Conservation (phyloP, 2,113 vertebrate species). For the Corythornis vintsioides region DNA sequence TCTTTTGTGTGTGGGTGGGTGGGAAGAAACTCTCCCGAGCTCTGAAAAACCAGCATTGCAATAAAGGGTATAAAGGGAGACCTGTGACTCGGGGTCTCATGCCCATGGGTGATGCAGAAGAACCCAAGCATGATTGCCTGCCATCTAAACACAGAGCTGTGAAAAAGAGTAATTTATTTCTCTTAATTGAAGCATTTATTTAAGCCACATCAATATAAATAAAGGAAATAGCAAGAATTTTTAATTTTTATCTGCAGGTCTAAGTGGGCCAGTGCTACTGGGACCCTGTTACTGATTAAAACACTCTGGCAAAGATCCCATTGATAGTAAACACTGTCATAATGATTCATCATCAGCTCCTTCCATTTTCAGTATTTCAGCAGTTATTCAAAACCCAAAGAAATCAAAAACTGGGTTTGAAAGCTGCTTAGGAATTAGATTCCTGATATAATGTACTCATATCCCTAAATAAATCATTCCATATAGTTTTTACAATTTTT, state of each 20-base stretch:
- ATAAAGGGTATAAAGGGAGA: not conserved
- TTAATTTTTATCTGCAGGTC: not conserved
- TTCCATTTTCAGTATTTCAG: constrained; percentile 4
- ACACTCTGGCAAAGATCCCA: not conserved
- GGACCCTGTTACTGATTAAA: not conserved
- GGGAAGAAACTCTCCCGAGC: not conserved
- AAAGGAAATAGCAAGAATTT: not conserved
- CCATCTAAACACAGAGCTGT: not conserved
- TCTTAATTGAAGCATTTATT: not conserved
- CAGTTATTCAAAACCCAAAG: constrained; percentile 7
- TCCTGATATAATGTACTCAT: not conserved
- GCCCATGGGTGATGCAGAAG: not conserved
- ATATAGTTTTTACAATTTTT: not conserved
- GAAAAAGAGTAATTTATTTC: not conserved
- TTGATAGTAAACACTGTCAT: not conserved
- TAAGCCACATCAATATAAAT: constrained; percentile 9
- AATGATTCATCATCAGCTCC: constrained; percentile 1
- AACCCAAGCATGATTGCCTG: not conserved
- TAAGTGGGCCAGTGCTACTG: constrained; percentile 32
- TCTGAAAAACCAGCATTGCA: not conserved
- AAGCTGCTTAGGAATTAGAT: constrained; percentile 22
- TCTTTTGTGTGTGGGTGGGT: not conserved
- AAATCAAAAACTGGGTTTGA: not conserved
- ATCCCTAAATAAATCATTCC: not conserved
- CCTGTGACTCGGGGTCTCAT: not conserved